Evolutionary conservation across 2,797 vertebrate genomes (phyloP).

Genomic region (Fistularia tabacaria): DNA sequence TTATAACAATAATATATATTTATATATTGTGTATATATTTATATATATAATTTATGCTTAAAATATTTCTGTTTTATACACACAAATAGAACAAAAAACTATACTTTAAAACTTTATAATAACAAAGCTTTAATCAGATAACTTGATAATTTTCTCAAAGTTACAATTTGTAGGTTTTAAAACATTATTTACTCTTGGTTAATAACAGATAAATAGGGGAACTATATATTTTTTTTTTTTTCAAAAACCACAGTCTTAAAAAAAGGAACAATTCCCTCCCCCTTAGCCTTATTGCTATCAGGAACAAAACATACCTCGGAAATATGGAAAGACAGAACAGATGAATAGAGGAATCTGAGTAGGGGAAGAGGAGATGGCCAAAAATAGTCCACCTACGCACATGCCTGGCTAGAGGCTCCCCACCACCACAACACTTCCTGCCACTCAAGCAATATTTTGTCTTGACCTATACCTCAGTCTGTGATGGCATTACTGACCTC

Average conservation of each 20-base stretch:
- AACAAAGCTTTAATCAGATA: no score
- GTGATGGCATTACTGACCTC: constrained; percentile 51
- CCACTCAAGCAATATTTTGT: constrained; percentile 60
- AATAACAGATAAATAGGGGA: constrained; percentile 45
- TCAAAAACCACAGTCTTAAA: constrained; percentile 65
- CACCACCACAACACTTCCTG: constrained; percentile 41
- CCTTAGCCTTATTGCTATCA: constrained; percentile 69
- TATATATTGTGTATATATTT: no score
- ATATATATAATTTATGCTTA: no score
- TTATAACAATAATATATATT: no score
- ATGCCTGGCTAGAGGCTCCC: constrained; percentile 22
- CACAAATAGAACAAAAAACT: no score
- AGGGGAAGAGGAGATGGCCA: constrained; percentile 64
- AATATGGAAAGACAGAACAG: constrained; percentile 71
- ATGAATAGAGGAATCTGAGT: constrained; percentile 73
- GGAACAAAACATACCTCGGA: constrained; percentile 77
- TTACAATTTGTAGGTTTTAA: no score
- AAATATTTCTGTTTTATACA: no score
- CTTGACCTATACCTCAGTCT: constrained; percentile 39
- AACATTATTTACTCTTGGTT: constrained; percentile 16
- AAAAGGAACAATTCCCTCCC: constrained; percentile 65
- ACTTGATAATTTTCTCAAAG: no score
- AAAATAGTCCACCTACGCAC: constrained; percentile 68
- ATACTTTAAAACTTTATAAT: no score
- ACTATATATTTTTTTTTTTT: constrained; percentile 58